Conservation (phyloP, 1,140 invertebrate genomes). For the Hycleus phaleratus region DNA sequence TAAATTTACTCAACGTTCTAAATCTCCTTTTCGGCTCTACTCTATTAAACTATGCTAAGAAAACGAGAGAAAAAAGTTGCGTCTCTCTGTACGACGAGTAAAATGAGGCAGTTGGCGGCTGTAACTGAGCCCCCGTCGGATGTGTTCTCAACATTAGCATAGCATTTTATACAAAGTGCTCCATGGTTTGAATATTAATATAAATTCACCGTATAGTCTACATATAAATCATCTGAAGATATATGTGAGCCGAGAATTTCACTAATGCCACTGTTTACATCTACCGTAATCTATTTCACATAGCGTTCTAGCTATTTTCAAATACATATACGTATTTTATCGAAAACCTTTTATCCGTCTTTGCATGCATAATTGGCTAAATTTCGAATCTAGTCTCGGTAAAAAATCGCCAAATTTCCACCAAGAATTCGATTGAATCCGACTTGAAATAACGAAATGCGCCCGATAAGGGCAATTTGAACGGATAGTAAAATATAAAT, state of each 20-base stretch:
- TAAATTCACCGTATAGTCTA: conserved; percentile 17
- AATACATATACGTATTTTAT: background rate
- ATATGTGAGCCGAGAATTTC: conserved; percentile 11
- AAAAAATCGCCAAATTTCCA: too few species aligned
- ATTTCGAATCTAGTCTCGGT: too few species aligned
- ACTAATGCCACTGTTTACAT: conserved; percentile 23
- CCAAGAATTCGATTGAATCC: too few species aligned
- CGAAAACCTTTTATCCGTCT: too few species aligned
- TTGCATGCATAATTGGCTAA: too few species aligned
- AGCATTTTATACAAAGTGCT: conserved; percentile 30
- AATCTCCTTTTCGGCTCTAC: conserved; percentile 5
- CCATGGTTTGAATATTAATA: conserved; percentile 30
- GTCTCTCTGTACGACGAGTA: conserved; percentile 1
- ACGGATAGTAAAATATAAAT: too few species aligned
- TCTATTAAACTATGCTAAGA: too few species aligned
- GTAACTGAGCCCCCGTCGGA: conserved; percentile 3
- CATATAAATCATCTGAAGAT: conserved; percentile 24
- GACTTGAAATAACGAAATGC: too few species aligned
- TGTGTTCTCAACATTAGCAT: conserved; percentile 29
- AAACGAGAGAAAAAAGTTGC: background rate
- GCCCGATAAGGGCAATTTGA: too few species aligned
- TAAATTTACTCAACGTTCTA: conserved; percentile 18
- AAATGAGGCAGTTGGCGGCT: background rate
- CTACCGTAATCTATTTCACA: conserved; percentile 14
- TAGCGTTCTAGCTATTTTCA: background rate